Evolutionary conservation across 2,113 vertebrate genomes (phyloP).

Genomic region (Neolamprologus fasciatus): DNA sequence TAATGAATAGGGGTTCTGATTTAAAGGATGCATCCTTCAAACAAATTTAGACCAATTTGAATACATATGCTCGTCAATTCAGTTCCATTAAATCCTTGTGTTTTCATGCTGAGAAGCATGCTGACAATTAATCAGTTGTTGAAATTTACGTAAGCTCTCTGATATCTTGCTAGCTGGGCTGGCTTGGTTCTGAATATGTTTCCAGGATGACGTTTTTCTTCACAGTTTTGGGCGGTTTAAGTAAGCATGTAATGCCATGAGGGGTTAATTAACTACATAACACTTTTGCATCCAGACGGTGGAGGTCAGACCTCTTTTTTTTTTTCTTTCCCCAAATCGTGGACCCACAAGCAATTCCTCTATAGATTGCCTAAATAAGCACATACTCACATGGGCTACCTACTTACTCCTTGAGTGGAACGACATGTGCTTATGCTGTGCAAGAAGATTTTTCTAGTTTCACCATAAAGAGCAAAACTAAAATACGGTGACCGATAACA

Average conservation of each 20-base stretch:
- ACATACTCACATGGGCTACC: neutral
- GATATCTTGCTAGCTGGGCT: neutral
- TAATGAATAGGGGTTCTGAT: neutral
- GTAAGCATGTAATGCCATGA: neutral
- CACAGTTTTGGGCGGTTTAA: neutral
- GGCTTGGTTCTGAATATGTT: neutral
- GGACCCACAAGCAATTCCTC: neutral
- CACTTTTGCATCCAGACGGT: neutral
- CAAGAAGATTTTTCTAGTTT: neutral
- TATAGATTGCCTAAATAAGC: neutral
- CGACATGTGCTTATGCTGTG: neutral
- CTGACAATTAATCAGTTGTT: neutral
- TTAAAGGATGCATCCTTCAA: neutral
- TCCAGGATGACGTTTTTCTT: neutral
- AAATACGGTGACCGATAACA: neutral
- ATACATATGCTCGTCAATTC: neutral
- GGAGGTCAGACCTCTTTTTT: neutral
- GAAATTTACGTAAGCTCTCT: neutral
- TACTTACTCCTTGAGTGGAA: neutral
- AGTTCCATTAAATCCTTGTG: neutral
- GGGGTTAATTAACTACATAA: neutral
- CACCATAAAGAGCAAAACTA: fast-evolving
- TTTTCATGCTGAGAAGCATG: neutral
- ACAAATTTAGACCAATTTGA: neutral
- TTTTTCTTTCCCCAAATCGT: neutral